phyloP scores from a whole-genome alignment of 2,888 invertebrate species.

The Sepioteuthis lessoniana region DNA sequence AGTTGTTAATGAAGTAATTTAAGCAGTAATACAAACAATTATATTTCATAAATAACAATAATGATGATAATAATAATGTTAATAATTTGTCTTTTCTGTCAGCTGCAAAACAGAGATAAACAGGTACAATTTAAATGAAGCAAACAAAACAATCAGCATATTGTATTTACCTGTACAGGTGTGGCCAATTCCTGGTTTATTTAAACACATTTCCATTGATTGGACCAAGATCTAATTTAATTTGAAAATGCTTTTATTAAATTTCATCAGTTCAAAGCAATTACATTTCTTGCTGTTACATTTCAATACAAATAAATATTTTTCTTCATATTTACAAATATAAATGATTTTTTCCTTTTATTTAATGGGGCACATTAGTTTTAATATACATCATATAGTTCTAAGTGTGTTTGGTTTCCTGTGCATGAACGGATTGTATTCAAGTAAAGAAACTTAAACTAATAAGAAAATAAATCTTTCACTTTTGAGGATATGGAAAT shows the following conservation, averaged over 20 bases:
- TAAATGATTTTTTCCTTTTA: neutral
- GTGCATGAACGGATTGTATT: neutral
- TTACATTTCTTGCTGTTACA: neutral
- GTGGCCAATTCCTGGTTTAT: neutral
- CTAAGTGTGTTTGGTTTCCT: neutral
- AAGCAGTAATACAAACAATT: neutral
- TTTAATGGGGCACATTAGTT: neutral
- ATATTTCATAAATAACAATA: neutral
- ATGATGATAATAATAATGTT: neutral
- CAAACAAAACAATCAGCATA: neutral
- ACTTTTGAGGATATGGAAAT: neutral
- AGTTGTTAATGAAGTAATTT: neutral
- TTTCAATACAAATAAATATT: neutral
- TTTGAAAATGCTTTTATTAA: slow-evolving; percentile 33
- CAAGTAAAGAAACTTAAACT: too few relatives aligned
- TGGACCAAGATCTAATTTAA: neutral
- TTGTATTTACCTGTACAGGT: neutral
- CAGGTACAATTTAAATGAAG: neutral
- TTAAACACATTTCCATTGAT: slow-evolving; percentile 17
- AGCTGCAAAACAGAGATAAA: slow-evolving; percentile 5
- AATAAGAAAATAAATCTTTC: neutral
- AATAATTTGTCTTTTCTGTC: neutral
- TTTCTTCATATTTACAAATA: neutral
- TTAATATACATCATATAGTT: neutral
- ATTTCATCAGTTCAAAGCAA: slow-evolving; percentile 33